phyloP scores from a whole-genome alignment of 2,113 vertebrate species.

The Mustela lutreola region DNA sequence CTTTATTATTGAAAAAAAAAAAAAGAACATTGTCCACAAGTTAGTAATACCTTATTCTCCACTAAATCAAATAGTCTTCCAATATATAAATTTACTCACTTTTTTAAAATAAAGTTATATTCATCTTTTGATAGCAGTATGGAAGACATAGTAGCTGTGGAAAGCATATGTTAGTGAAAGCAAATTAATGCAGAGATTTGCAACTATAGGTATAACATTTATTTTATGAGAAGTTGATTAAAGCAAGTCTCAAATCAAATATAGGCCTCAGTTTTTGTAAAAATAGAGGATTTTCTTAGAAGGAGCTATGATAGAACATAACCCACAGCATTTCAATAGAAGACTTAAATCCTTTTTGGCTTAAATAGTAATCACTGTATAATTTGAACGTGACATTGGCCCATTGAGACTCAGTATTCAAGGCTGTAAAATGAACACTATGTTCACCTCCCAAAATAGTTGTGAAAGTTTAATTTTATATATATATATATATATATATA shows the following conservation, averaged over 20 bases:
- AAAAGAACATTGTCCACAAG: not conserved
- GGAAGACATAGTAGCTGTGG: not conserved
- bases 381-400: not conserved
- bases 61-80: constrained; percentile 13
- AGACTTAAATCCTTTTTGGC: not conserved
- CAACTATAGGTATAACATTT: not conserved
- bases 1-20: not conserved
- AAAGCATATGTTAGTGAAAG: not conserved
- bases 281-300: not conserved
- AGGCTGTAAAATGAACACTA: not conserved
- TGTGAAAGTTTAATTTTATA: not conserved
- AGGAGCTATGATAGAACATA: not conserved
- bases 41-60: not conserved
- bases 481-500: not conserved
- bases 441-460: not conserved
- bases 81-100: not conserved
- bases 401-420: not conserved
- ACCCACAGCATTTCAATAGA: not conserved
- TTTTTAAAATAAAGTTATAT: not conserved
- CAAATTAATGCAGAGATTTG: not conserved
- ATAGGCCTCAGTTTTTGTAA: not conserved
- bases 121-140: not conserved
- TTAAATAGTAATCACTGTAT: not conserved
- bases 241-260: not conserved
- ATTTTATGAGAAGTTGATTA: not conserved